A percentile compares a stretch with the other conserved stretches of the same genome.
Evolutionary conservation across 2,113 vertebrate species (phyloP).

Genomic region (Brachypodius melanocephalos): DNA sequence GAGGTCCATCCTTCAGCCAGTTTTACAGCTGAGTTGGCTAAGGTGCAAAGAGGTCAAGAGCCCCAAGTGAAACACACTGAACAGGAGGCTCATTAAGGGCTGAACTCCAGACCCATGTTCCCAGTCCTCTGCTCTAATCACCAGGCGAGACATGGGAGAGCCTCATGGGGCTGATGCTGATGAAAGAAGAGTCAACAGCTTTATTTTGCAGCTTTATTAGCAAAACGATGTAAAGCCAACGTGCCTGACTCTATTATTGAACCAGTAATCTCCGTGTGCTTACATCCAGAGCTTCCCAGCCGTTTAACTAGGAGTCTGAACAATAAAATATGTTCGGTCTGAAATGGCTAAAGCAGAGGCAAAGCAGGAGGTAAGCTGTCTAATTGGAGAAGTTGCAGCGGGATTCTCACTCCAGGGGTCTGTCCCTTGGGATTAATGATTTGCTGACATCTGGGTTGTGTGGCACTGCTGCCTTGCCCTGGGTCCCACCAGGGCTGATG

Average conservation of each 20-base stretch:
- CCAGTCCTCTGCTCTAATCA: constrained; percentile 44
- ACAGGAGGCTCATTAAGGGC: constrained; percentile 63
- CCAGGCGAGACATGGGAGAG: background rate
- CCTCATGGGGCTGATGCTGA: constrained; percentile 20
- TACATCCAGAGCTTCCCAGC: constrained; percentile 14
- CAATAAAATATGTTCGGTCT: constrained; percentile 3
- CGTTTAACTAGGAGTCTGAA: constrained; percentile 8
- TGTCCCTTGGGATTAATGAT: constrained; percentile 58
- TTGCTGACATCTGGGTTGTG: constrained; percentile 20
- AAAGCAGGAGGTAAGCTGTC: constrained; percentile 40
- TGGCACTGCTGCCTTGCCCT: constrained; percentile 20
- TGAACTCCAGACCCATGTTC: constrained; percentile 19
- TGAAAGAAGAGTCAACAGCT: constrained; percentile 26
- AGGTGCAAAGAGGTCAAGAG: constrained; percentile 64
- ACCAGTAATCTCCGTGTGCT: background rate
- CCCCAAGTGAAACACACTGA: constrained; percentile 33
- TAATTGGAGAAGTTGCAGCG: constrained; percentile 42
- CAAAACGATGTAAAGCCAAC: background rate
- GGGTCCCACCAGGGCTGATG: background rate
- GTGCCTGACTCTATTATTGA: background rate
- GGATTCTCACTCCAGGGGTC: constrained; percentile 36
- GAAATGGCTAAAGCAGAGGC: constrained; percentile 10
- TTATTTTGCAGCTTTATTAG: constrained; percentile 43
- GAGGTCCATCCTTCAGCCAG: constrained; percentile 30
- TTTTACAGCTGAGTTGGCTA: constrained; percentile 69